These are phyloP conservation scores for Bubo scandiacus DNA, from an alignment of 2,113 vertebrate genomes.

Conservation along the genomic window DNA sequence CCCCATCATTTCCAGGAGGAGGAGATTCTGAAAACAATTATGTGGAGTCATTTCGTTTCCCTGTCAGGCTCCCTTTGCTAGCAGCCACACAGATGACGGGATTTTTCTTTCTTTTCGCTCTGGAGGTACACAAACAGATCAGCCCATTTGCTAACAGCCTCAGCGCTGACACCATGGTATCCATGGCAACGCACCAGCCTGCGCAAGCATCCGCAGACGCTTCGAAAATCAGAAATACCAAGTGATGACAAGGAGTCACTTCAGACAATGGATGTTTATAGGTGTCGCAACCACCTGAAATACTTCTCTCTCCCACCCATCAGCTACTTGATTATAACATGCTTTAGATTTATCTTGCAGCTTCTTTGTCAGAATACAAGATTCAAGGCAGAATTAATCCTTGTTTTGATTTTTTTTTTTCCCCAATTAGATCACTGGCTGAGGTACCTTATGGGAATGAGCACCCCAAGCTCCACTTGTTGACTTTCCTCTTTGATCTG, in stretches of 20 bases:
- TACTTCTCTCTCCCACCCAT: neutral
- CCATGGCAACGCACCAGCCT: slow-evolving; percentile 64
- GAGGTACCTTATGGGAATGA: neutral
- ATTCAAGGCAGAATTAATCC: neutral
- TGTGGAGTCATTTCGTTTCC: neutral
- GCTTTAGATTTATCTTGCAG: neutral
- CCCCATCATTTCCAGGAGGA: neutral
- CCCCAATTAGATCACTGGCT: neutral
- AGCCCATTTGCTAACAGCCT: slow-evolving; percentile 38
- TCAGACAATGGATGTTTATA: slow-evolving; percentile 48
- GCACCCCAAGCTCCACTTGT: neutral
- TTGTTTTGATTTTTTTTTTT: neutral
- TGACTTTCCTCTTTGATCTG: neutral
- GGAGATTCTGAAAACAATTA: slow-evolving; percentile 11
- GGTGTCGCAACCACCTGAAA: slow-evolving; percentile 1
- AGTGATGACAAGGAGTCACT: slow-evolving; percentile 30
- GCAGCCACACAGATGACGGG: neutral
- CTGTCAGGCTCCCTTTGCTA: neutral
- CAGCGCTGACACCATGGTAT: slow-evolving; percentile 31
- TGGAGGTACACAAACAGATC: slow-evolving; percentile 52
- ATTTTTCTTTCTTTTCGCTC: slow-evolving; percentile 15
- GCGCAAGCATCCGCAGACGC: slow-evolving; percentile 45
- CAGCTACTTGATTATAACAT: neutral
- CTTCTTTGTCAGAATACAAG: neutral
- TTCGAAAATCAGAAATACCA: slow-evolving; percentile 53